Percentiles rank a stretch among this genome's conserved stretches.
Conservation (phyloP, 2,113 vertebrate species). For the Cochlearius cochlearius region DNA sequence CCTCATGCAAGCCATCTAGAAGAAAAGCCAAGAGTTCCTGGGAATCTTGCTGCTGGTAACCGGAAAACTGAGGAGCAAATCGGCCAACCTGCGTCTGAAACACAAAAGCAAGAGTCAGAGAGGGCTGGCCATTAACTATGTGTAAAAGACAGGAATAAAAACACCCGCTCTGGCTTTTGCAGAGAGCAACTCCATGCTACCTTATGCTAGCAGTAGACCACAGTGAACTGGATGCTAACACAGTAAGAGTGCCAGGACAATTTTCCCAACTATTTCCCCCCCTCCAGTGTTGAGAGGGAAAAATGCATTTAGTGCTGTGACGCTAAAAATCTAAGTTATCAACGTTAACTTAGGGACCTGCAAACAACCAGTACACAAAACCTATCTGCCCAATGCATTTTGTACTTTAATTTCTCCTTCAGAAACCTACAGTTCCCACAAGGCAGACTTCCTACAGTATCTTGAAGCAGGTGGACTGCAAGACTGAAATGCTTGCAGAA, state of each 20-base stretch:
- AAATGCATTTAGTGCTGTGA: not conserved
- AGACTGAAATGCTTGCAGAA: not conserved
- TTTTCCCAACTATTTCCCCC: not conserved
- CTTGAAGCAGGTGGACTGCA: not conserved
- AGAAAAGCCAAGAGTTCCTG: conserved; percentile 96
- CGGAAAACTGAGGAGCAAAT: conserved; percentile 98
- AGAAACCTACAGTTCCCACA: not conserved
- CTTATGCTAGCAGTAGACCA: not conserved
- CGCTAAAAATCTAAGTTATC: not conserved
- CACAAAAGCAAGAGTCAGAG: not conserved
- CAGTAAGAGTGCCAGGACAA: not conserved
- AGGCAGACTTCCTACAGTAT: not conserved
- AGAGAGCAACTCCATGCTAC: not conserved
- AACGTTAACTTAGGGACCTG: not conserved
- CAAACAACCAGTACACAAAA: not conserved
- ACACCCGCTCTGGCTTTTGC: not conserved
- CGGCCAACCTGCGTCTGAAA: conserved; percentile 93
- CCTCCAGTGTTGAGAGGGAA: not conserved
- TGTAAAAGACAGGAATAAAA: not conserved
- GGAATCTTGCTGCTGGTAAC: conserved; percentile 97
- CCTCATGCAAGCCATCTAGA: conserved; percentile 94
- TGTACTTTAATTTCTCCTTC: not conserved
- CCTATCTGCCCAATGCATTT: not conserved
- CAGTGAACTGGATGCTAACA: not conserved
- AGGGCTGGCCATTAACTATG: not conserved